Evolutionary conservation across 2,888 invertebrate species (phyloP).

Genomic region (Andrena chrysosceles): DNA sequence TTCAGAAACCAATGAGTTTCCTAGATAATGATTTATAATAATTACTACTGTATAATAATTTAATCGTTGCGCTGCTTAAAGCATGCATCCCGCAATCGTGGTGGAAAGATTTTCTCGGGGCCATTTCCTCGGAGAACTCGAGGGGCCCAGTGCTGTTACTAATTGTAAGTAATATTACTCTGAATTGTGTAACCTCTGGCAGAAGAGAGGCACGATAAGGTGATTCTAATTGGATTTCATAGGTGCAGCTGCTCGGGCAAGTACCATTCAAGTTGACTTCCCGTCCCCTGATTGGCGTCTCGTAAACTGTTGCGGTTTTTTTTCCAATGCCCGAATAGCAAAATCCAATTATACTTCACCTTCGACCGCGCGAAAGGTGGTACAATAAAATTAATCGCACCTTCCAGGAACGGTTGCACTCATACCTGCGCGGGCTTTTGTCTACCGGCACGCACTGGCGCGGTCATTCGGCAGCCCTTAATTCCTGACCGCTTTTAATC

Average conservation of each 20-base stretch:
- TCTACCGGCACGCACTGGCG: constrained; percentile 1
- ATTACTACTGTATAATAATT: too few relatives aligned
- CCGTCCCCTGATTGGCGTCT: constrained; percentile 20
- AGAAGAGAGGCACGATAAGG: not conserved
- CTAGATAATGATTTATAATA: not conserved
- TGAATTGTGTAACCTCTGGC: too few relatives aligned
- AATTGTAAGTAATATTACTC: too few relatives aligned
- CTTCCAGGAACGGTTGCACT: constrained; percentile 47
- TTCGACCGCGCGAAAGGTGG: constrained; percentile 39
- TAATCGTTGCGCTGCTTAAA: not conserved
- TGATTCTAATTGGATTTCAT: constrained; percentile 41
- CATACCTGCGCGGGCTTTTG: constrained; percentile 56
- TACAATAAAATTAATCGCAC: constrained; percentile 57
- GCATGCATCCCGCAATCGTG: not conserved
- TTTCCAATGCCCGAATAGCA: constrained; percentile 49
- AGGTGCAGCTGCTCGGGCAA: not conserved
- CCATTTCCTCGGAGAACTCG: too few relatives aligned
- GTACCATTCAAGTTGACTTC: constrained; percentile 13
- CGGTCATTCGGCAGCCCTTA: not conserved
- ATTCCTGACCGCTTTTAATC: not conserved
- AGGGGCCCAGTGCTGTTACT: too few relatives aligned
- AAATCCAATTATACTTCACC: constrained; percentile 64
- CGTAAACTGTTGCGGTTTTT: constrained; percentile 61
- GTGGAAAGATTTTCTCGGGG: too few relatives aligned
- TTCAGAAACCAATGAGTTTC: not conserved